phyloP scores from a whole-genome alignment of 2,888 invertebrate genomes.

The Leucophenga maculata region DNA sequence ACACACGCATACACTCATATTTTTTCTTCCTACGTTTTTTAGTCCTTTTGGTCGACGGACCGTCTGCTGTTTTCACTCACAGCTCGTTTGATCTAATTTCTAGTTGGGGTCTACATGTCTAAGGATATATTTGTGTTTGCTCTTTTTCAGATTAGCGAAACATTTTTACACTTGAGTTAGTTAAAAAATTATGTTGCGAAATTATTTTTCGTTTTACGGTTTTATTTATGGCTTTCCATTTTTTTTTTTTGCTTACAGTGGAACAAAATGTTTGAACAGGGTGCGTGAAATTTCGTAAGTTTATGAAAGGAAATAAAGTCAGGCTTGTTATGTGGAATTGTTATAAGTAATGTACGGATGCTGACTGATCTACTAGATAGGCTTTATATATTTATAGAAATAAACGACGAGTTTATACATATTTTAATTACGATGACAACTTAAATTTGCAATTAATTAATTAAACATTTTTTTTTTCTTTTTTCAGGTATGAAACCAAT shows the following conservation, averaged over 20 bases:
- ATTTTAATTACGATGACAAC: no score
- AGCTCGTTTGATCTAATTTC: not conserved
- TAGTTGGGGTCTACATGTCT: not conserved
- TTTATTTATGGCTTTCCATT: not conserved
- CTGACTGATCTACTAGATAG: no score
- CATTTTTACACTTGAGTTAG: conserved; percentile 21
- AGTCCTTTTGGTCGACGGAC: not conserved
- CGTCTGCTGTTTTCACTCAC: not conserved
- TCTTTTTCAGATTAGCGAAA: conserved; percentile 13
- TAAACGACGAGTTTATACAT: no score
- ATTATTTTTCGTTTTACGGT: not conserved
- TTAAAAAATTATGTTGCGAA: conserved; percentile 18
- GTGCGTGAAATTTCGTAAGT: not conserved
- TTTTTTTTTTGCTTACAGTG: not conserved
- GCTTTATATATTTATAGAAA: no score
- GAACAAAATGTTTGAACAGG: not conserved
- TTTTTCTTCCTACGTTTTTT: conserved; percentile 5
- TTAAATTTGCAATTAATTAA: no score
- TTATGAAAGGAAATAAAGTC: no score
- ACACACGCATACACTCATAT: not conserved
- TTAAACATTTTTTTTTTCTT: no score
- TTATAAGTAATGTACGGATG: no score
- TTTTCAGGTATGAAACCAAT: no score
- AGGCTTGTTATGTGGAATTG: no score
- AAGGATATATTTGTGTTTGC: not conserved